phyloP scores from a whole-genome alignment of 2,113 vertebrate genomes.

The Camelus bactrianus region DNA sequence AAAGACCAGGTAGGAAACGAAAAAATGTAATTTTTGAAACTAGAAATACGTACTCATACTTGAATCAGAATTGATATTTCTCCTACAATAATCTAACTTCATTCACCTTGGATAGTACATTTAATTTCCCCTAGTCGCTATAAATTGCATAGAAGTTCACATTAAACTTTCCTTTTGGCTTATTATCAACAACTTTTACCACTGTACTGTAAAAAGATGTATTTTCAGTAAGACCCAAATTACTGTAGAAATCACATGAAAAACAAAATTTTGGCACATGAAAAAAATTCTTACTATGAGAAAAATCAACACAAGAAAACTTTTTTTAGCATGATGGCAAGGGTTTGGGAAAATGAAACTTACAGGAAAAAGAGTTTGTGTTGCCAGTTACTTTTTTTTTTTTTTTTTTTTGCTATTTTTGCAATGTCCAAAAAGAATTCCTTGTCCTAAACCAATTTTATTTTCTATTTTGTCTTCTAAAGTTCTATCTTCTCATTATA shows the following conservation, averaged over 20 bases:
- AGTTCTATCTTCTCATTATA: not conserved
- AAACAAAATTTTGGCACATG: conserved; percentile 57
- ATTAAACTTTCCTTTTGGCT: conserved; percentile 32
- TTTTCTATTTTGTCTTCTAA: conserved; percentile 49
- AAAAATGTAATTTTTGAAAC: not conserved
- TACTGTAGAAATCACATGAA: conserved; percentile 59
- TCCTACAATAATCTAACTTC: not conserved
- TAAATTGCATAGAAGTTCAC: not conserved
- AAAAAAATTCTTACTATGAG: conserved; percentile 53
- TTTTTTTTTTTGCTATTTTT: conserved; percentile 7
- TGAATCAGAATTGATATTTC: not conserved
- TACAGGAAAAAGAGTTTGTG: conserved; percentile 53
- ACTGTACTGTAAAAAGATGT: not conserved
- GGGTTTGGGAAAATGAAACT: conserved; percentile 62
- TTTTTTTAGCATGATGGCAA: conserved; percentile 58
- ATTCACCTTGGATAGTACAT: not conserved
- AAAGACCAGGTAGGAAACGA: not conserved
- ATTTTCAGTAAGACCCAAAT: conserved; percentile 50
- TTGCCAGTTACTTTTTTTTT: conserved; percentile 8
- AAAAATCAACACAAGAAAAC: conserved; percentile 60
- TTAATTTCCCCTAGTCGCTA: not conserved
- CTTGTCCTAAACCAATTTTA: conserved; percentile 20
- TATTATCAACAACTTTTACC: conserved; percentile 33
- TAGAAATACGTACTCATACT: not conserved
- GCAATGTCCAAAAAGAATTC: conserved; percentile 43